These are phyloP conservation scores for Betta splendens DNA, from an alignment of 2,797 vertebrate genomes.

Conservation along the genomic window DNA sequence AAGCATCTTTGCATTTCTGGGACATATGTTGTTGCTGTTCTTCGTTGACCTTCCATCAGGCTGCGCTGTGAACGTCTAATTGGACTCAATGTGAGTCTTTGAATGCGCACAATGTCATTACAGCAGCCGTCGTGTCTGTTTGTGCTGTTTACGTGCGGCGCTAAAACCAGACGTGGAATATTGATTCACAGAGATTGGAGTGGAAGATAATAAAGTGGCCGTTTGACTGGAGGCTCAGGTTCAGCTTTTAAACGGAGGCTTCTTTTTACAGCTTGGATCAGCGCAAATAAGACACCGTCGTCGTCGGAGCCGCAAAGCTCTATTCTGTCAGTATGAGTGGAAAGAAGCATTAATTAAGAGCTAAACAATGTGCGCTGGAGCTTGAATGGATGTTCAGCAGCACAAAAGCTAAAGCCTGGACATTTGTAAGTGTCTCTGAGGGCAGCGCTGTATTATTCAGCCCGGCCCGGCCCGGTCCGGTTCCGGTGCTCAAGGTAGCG, in stretches of 20 bases:
- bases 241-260: background rate
- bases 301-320: too few relatives aligned
- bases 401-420: background rate
- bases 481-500: background rate
- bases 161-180: background rate
- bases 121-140: background rate
- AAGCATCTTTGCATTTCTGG: slow-evolving; percentile 69
- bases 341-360: background rate
- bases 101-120: background rate
- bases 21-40: slow-evolving; percentile 49
- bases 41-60: slow-evolving; percentile 55
- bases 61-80: slow-evolving; percentile 69
- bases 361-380: background rate
- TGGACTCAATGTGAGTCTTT: slow-evolving; percentile 56
- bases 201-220: slow-evolving; percentile 16
- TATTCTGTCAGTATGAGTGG: background rate
- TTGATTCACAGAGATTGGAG: slow-evolving; percentile 8
- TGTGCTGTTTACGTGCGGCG: background rate
- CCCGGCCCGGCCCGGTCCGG: too few relatives aligned
- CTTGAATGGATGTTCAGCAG: background rate
- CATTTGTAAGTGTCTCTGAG: background rate
- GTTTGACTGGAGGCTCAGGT: slow-evolving; percentile 21
- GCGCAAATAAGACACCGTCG: background rate
- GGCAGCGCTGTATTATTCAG: too few relatives aligned
- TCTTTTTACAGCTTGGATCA: background rate